Evolutionary conservation across 2,888 invertebrate species (phyloP).

Genomic region (Keiferia lycopersicella): DNA sequence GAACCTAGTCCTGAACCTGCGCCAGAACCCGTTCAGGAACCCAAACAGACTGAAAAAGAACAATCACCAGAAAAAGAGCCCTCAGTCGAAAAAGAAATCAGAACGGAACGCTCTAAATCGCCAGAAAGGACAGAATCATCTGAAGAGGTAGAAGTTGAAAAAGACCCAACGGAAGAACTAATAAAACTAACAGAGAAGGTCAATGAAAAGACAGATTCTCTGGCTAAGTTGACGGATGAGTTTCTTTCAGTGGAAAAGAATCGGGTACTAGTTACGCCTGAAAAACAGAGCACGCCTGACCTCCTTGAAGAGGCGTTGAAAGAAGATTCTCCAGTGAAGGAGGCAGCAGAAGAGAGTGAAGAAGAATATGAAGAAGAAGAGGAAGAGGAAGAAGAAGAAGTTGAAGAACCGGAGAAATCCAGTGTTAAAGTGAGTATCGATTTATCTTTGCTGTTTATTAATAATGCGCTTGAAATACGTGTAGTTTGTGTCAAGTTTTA

Average conservation of each 20-base stretch:
- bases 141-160: slow-evolving; percentile 25
- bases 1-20: slow-evolving; percentile 28
- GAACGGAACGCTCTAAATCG: slow-evolving; percentile 30
- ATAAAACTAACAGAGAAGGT: slow-evolving; percentile 45
- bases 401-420: slow-evolving; percentile 52
- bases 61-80: slow-evolving; percentile 34
- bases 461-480: neutral
- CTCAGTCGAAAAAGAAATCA: slow-evolving; percentile 32
- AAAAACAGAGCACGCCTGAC: slow-evolving; percentile 59
- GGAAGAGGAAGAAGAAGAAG: slow-evolving; percentile 34
- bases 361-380: slow-evolving; percentile 42
- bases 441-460: neutral
- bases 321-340: slow-evolving; percentile 42
- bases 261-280: slow-evolving; percentile 40
- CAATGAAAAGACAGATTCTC: slow-evolving; percentile 49
- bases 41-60: slow-evolving; percentile 35
- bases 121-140: slow-evolving; percentile 26
- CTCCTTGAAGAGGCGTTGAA: slow-evolving; percentile 66
- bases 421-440: slow-evolving; percentile 67
- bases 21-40: slow-evolving; percentile 33
- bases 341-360: slow-evolving; percentile 31
- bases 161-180: slow-evolving; percentile 35
- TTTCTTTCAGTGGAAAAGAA: slow-evolving; percentile 53
- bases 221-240: slow-evolving; percentile 51
- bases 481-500: neutral